These are phyloP conservation scores for Oreohelix idahoensis DNA, from an alignment of 1,140 invertebrate species.

Conservation along the genomic window DNA sequence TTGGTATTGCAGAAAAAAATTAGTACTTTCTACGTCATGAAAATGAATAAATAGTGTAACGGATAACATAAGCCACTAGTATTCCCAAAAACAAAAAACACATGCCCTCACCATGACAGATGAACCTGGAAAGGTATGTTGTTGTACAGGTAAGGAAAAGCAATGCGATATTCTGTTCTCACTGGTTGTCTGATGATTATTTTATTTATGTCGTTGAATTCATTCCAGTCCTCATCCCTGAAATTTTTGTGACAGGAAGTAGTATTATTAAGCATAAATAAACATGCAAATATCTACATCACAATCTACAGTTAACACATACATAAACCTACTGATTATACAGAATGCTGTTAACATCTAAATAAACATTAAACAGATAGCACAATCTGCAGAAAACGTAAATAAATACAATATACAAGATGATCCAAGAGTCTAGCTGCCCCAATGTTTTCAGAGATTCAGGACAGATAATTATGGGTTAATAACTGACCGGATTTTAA, in stretches of 20 bases:
- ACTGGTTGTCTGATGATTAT: slow-evolving; percentile 99
- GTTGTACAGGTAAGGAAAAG: slow-evolving; percentile 99
- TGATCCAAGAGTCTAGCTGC: no score
- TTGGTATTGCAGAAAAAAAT: no score
- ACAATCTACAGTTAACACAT: no score
- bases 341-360: no score
- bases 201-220: slow-evolving; percentile 99
- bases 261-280: slow-evolving; percentile 3
- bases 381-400: no score
- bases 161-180: slow-evolving; percentile 98
- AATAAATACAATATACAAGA: no score
- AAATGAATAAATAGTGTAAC: no score
- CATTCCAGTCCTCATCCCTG: slow-evolving; percentile 99
- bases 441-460: no score
- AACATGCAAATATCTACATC: background rate
- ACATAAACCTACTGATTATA: background rate
- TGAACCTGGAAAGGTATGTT: slow-evolving; percentile 89
- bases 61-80: background rate
- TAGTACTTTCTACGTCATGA: no score
- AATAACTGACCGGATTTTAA: no score
- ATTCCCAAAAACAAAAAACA: background rate
- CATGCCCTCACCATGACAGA: slow-evolving; percentile 60
- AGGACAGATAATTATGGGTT: no score
- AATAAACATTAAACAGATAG: no score
- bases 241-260: slow-evolving; percentile 54